Conservation (phyloP, 2,888 invertebrate species). For the Minunthozetes semirufus region DNA sequence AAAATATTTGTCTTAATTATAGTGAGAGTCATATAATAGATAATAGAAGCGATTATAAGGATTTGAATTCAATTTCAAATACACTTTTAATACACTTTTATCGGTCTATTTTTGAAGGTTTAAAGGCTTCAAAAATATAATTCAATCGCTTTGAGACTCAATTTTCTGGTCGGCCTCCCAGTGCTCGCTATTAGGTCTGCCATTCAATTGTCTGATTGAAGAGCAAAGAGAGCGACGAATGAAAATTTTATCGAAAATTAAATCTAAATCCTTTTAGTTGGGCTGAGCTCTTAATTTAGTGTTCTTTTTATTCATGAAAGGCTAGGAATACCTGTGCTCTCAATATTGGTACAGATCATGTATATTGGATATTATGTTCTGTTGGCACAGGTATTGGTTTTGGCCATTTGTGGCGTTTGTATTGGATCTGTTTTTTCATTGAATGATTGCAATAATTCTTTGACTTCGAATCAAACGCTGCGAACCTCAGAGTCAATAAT, state of each 20-base stretch:
- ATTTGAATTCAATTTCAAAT: neutral
- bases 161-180: neutral
- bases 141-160: neutral
- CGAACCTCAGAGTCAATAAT: slow-evolving; percentile 15
- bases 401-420: neutral
- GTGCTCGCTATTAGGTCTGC: neutral
- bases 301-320: too few species aligned
- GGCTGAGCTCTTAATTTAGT: too few species aligned
- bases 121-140: neutral
- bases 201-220: neutral
- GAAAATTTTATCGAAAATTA: neutral
- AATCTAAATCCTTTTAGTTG: neutral
- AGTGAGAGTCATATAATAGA: neutral
- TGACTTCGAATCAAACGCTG: neutral
- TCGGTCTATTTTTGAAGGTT: neutral
- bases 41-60: neutral
- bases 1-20: slow-evolving; percentile 3
- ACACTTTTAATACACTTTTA: too few species aligned
- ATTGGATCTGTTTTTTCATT: neutral
- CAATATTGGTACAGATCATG: too few species aligned
- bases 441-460: neutral
- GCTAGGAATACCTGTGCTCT: too few species aligned
- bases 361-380: neutral
- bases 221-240: neutral
- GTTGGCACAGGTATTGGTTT: neutral